Conservation (phyloP, 2,797 vertebrate species). For the Peromyscus melanophrys region DNA sequence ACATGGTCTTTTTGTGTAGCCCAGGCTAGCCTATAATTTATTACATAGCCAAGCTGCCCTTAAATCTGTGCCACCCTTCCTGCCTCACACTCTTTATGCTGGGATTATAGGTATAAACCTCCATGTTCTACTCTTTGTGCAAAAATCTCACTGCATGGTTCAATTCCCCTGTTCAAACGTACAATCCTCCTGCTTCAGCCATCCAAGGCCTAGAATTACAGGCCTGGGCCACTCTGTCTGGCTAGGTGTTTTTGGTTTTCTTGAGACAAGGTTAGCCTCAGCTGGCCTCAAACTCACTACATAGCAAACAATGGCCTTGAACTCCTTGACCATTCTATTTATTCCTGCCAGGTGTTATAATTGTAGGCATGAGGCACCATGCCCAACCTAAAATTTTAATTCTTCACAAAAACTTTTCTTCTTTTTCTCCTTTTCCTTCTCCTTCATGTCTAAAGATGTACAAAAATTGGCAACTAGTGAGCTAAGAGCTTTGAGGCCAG, state of each 20-base stretch:
- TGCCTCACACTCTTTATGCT: neutral
- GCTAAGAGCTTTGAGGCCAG: neutral
- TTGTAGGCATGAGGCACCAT: neutral
- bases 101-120: neutral
- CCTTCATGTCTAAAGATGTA: neutral
- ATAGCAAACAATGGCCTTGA: neutral
- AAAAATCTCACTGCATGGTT: neutral
- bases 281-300: neutral
- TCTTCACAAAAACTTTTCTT: neutral
- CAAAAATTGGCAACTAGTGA: conserved; percentile 1
- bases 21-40: neutral
- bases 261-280: neutral
- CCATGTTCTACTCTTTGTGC: neutral
- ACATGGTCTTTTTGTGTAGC: neutral
- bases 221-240: neutral
- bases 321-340: neutral
- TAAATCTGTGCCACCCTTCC: no score
- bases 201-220: neutral
- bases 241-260: neutral
- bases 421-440: no score
- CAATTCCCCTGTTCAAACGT: neutral
- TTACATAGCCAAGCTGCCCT: neutral
- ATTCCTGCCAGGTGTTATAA: no score
- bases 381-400: neutral
- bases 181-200: neutral